A percentile compares a stretch with the other conserved stretches of the same genome.
Conservation (phyloP, 2,113 vertebrate species). For the Gallinago media region DNA sequence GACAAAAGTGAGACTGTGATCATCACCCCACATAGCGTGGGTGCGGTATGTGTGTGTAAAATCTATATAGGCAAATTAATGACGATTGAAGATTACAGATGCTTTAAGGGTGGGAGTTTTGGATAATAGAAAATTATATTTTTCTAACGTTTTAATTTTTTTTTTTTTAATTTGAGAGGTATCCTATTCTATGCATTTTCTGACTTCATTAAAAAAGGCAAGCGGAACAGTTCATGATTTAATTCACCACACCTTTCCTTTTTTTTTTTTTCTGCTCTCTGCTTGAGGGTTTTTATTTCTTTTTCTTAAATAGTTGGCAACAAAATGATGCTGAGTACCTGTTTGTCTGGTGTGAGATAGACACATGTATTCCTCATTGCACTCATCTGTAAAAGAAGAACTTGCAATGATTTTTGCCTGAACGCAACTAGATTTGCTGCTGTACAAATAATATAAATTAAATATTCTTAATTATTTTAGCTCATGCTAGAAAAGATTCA, state of each 20-base stretch:
- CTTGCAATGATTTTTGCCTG: neutral
- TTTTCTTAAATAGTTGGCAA: neutral
- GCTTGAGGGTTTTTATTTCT: neutral
- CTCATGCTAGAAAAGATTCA: slow-evolving; percentile 54
- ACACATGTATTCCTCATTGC: neutral
- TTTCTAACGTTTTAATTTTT: neutral
- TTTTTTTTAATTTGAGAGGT: neutral
- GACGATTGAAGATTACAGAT: neutral
- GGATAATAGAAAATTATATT: neutral
- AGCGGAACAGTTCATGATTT: neutral
- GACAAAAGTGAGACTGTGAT: neutral
- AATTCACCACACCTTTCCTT: neutral
- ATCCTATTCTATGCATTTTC: neutral
- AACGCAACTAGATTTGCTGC: neutral
- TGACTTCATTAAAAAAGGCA: neutral
- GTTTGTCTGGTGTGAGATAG: neutral
- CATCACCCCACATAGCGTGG: neutral
- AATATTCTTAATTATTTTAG: slow-evolving; percentile 73
- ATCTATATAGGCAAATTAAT: neutral
- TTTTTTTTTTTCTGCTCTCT: neutral
- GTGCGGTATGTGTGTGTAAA: neutral
- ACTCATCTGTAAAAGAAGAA: neutral
- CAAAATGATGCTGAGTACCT: neutral
- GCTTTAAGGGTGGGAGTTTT: neutral
- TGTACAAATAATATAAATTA: slow-evolving; percentile 59